A percentile compares a stretch with the other conserved stretches of the same genome.
Conservation (phyloP, 2,888 invertebrate species). For the Drosophila antonietae region DNA sequence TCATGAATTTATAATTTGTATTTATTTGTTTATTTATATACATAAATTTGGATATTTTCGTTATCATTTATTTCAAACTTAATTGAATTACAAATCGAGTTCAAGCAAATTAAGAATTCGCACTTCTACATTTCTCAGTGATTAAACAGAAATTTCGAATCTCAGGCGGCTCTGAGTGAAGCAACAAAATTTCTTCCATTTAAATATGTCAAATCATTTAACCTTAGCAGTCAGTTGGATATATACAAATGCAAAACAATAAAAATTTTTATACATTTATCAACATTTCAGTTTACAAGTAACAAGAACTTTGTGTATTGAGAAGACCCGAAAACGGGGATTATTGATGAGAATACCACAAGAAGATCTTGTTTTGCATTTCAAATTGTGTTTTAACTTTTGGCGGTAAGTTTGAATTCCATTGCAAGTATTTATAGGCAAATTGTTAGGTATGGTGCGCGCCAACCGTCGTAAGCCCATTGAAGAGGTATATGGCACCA, state of each 20-base stretch:
- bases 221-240: slow-evolving; percentile 43
- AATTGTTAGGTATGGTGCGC: slow-evolving; percentile 73
- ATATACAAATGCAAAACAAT: slow-evolving; percentile 52
- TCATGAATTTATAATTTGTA: too few species aligned
- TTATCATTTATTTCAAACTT: not conserved
- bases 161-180: slow-evolving; percentile 29
- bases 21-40: not conserved
- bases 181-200: not conserved
- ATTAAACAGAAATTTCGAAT: not conserved
- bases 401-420: slow-evolving; percentile 34
- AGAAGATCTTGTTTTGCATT: slow-evolving; percentile 8
- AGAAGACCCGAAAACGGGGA: slow-evolving; percentile 12
- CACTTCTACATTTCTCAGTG: not conserved
- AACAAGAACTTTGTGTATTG: slow-evolving; percentile 25
- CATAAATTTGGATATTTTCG: not conserved
- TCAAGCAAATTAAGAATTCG: too few species aligned
- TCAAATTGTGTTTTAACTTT: slow-evolving; percentile 24
- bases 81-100: not conserved
- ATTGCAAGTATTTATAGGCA: slow-evolving; percentile 1
- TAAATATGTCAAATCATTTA: slow-evolving; percentile 37
- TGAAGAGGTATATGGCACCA: slow-evolving; percentile 80
- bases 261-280: slow-evolving; percentile 49
- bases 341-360: slow-evolving; percentile 21
- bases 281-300: slow-evolving; percentile 50
- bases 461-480: slow-evolving; percentile 75